phyloP scores from a whole-genome alignment of 2,888 invertebrate species.

The Rotaria sp. region DNA sequence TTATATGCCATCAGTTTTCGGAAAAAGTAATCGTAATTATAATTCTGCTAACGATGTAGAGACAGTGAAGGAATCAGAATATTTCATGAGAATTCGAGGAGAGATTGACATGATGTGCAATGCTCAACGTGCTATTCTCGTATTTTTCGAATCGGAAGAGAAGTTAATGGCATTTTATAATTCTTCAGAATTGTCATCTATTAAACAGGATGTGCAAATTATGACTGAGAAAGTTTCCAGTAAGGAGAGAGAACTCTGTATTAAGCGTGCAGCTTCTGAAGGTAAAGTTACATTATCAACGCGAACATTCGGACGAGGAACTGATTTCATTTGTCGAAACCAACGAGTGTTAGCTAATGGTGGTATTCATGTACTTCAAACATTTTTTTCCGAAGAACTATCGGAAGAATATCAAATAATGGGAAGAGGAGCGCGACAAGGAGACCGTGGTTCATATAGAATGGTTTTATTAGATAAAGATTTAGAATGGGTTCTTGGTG shows the following conservation, averaged over 20 bases:
- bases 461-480: neutral
- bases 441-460: neutral
- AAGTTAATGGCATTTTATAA: neutral
- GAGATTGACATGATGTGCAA: neutral
- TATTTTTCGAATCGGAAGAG: neutral
- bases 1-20: too few relatives aligned
- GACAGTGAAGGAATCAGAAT: neutral
- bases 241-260: neutral
- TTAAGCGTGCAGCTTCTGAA: neutral
- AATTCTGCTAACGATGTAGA: neutral
- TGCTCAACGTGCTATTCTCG: neutral
- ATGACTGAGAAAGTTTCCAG: neutral
- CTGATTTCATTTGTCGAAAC: neutral
- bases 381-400: constrained; percentile 15
- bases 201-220: neutral
- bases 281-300: neutral
- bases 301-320: neutral
- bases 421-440: constrained; percentile 25
- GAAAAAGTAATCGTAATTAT: too few relatives aligned
- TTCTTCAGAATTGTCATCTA: neutral
- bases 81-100: neutral
- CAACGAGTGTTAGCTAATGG: neutral
- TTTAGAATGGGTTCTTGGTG: too few relatives aligned
- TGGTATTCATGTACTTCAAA: constrained; percentile 19
- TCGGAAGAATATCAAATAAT: constrained; percentile 27